phyloP scores from a whole-genome alignment of 2,113 vertebrate species.

The Tichodroma muraria region DNA sequence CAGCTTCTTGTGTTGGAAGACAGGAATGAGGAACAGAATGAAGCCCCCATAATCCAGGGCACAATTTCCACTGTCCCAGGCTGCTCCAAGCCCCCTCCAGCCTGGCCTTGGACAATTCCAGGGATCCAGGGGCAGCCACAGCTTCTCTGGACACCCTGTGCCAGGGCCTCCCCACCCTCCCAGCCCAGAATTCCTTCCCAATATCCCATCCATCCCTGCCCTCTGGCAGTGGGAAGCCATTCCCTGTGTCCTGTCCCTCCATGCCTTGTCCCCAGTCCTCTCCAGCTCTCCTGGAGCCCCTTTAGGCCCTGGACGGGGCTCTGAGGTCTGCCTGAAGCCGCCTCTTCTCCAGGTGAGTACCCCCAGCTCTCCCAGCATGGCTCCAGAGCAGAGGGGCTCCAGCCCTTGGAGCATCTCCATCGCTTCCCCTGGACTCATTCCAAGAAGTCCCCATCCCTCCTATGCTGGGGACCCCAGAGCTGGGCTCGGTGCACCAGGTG shows the following conservation, averaged over 20 bases:
- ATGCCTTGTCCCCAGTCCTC: accelerated
- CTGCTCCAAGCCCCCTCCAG: accelerated
- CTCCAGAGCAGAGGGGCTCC: not conserved
- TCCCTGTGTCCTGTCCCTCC: not conserved
- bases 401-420: not conserved
- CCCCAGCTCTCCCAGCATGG: not conserved
- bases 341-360: accelerated
- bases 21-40: not conserved
- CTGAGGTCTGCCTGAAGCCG: not conserved
- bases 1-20: not conserved
- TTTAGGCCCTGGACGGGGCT: accelerated
- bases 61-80: not conserved
- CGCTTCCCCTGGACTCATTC: not conserved
- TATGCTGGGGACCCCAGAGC: accelerated
- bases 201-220: not conserved
- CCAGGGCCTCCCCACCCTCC: not conserved
- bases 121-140: not conserved
- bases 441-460: not conserved
- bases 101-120: not conserved
- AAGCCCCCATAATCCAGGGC: not conserved
- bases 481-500: not conserved
- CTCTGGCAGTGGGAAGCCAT: not conserved
- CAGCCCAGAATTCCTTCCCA: not conserved
- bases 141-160: not conserved
- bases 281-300: not conserved